Base-by-base conservation (phyloP, 1,140 invertebrate genomes). In the Habropoda laboriosa region DNA sequence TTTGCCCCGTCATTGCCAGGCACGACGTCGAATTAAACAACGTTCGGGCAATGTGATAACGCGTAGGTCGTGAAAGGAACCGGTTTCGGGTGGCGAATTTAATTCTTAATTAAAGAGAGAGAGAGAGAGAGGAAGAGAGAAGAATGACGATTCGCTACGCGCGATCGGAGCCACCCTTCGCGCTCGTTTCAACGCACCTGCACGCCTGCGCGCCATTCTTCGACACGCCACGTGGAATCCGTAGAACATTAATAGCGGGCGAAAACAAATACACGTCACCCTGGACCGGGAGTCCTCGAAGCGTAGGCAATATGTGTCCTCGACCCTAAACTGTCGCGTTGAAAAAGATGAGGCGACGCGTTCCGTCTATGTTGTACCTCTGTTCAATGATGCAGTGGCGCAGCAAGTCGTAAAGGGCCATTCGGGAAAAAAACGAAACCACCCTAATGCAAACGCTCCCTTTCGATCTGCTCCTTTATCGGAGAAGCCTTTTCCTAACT, bases 31-130 rank as follows among this genome's bases (percentile, higher is more conserved):
- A 70, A 77, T 60, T 60, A 49, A 71, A 78, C 75, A 35, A 21
- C n/a, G 13, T n/a, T n/a, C n/a, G n/a, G n/a, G n/a, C n/a, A n/a
- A n/a, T n/a, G n/a, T n/a, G n/a, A n/a, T n/a, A n/a, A n/a, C n/a
- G n/a, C n/a, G n/a, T n/a, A n/a, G n/a, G 47, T 3, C 38, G 8
- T n/a, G 40, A 35, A 55, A 35, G 6, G 6, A 21, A 10, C 16
- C 21, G 8, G 30, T 4, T 3, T 49, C 30, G 32, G 3, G 10
- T 21, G 35, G 16, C 45, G 75, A 71, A 74, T 71, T 87, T 86
- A 86, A 87, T 86, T 84, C 81, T 87, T 84, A 87, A 86, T 86
- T 87, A 86, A 87, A 87, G 49, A 49, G 55, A 27, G 66, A 63
- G 58, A 68, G 64, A 68, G 55, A 32, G 70, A 12, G 42, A 87